Conservation (phyloP, 2,797 vertebrate species). For the Squalus acanthias region DNA sequence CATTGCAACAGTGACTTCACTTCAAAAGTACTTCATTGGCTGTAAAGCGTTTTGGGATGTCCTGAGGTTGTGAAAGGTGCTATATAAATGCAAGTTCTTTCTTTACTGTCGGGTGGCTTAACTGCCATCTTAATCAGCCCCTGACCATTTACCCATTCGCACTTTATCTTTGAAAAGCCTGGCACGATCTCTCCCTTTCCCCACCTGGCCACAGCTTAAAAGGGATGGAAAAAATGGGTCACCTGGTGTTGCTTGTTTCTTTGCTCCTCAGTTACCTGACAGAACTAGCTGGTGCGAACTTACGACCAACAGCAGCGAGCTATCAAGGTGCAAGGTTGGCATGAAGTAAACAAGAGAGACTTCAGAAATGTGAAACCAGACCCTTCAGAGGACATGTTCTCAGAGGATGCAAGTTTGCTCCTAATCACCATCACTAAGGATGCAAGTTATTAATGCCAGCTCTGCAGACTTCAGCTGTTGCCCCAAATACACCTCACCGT, state of each 20-base stretch:
- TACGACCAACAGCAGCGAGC: background rate
- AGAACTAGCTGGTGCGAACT: background rate
- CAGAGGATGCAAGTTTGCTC: background rate
- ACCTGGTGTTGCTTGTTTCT: background rate
- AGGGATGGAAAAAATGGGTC: background rate
- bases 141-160: background rate
- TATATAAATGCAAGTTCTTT: background rate
- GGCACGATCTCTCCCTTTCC: background rate
- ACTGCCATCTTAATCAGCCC: background rate
- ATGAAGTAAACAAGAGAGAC: background rate
- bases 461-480: background rate
- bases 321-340: background rate
- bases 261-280: background rate
- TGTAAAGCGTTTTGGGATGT: background rate
- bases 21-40: background rate
- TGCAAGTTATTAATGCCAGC: constrained; percentile 1
- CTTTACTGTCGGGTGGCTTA: background rate
- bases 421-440: background rate
- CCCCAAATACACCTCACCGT: background rate
- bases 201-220: background rate
- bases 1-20: background rate
- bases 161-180: background rate
- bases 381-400: background rate
- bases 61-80: background rate
- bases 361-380: background rate